These are phyloP conservation scores for Acromyrmex charruanus DNA, from an alignment of 1,140 invertebrate genomes.

Conservation along the genomic window DNA sequence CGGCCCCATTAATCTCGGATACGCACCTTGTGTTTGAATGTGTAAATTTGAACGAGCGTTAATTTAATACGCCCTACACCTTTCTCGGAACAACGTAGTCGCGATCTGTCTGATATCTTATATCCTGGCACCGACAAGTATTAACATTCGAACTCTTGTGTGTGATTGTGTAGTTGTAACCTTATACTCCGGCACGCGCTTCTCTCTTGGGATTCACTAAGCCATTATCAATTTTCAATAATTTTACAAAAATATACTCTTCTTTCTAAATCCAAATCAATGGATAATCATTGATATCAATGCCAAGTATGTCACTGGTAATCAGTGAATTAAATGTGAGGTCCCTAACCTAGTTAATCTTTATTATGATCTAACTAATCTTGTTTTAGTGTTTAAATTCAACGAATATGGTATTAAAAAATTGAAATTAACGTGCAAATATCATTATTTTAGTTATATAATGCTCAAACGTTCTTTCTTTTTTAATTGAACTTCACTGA, in stretches of 20 bases:
- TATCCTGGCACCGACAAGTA: not conserved
- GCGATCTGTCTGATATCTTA: constrained; percentile 53
- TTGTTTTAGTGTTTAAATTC: too few relatives aligned
- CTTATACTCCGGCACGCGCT: not conserved
- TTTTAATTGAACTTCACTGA: too few relatives aligned
- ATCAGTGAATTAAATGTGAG: too few relatives aligned
- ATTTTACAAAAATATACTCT: not conserved
- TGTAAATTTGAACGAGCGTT: constrained; percentile 60
- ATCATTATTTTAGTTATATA: too few relatives aligned
- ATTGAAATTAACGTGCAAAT: too few relatives aligned
- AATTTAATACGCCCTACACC: constrained; percentile 56
- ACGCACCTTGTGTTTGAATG: constrained; percentile 63
- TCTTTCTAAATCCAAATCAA: too few relatives aligned
- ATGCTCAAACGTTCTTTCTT: too few relatives aligned
- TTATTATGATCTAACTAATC: too few relatives aligned
- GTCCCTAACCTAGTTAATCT: too few relatives aligned
- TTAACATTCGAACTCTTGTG: constrained; percentile 2
- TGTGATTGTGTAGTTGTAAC: not conserved
- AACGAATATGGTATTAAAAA: too few relatives aligned
- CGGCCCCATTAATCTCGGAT: constrained; percentile 51
- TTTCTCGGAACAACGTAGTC: constrained; percentile 54
- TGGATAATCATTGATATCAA: too few relatives aligned
- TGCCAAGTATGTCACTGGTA: too few relatives aligned
- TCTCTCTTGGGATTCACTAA: not conserved
- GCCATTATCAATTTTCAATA: not conserved